Conservation (phyloP, 2,797 vertebrate species). For the Acanthurus lineatus region DNA sequence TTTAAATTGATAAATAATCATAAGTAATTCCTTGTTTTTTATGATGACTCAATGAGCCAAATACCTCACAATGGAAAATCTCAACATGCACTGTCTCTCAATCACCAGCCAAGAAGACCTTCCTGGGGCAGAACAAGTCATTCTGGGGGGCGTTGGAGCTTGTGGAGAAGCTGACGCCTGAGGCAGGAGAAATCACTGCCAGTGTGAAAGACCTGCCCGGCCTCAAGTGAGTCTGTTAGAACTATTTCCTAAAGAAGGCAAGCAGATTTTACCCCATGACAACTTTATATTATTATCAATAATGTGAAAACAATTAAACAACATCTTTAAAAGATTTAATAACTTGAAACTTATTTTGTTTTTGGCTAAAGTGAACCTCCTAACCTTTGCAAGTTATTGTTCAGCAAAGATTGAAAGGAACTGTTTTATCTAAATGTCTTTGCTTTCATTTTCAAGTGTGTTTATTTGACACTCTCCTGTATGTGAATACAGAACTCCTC, state of each 20-base stretch:
- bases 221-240: slow-evolving; percentile 89
- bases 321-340: too few species aligned
- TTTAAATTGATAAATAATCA: neutral
- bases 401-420: neutral
- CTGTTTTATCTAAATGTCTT: neutral
- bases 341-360: too few species aligned
- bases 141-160: slow-evolving; percentile 98
- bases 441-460: neutral
- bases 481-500: slow-evolving; percentile 88
- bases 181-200: slow-evolving; percentile 97
- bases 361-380: neutral
- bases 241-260: neutral
- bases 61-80: neutral
- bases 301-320: too few species aligned
- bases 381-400: neutral
- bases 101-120: slow-evolving; percentile 94
- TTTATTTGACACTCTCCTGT: slow-evolving; percentile 6
- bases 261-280: neutral
- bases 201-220: slow-evolving; percentile 98
- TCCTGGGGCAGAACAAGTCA: slow-evolving; percentile 98
- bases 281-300: neutral
- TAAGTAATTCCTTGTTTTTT: neutral
- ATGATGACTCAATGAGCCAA: neutral
- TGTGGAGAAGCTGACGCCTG: slow-evolving; percentile 98
- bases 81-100: neutral